Conservation (phyloP, 2,113 vertebrate species). For the Xyliphius kryptos region DNA sequence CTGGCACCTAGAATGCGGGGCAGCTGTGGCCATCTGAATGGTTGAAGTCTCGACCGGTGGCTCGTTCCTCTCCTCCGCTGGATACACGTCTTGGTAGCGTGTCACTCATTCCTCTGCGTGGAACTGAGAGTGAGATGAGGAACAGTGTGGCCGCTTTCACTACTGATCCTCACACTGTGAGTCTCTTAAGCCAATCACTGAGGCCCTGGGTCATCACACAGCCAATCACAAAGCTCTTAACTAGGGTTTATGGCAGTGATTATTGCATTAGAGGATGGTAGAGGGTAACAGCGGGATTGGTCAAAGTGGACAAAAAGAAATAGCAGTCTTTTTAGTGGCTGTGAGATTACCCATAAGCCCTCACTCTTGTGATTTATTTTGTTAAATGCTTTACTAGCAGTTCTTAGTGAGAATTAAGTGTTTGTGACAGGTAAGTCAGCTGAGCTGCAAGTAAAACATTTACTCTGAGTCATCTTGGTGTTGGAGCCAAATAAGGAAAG, state of each 20-base stretch:
- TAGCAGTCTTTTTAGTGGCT: background rate
- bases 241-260: background rate
- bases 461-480: too few species aligned
- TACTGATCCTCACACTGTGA: conserved; percentile 81
- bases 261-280: too few species aligned
- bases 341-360: conserved; percentile 37
- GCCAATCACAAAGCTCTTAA: conserved; percentile 28
- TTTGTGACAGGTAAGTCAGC: background rate
- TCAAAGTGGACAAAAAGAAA: too few species aligned
- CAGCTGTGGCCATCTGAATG: conserved; percentile 78
- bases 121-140: conserved; percentile 90
- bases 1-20: conserved; percentile 61
- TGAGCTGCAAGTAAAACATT: background rate
- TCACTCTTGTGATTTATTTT: conserved; percentile 28
- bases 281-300: background rate
- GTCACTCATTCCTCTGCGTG: conserved; percentile 86
- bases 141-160: conserved; percentile 86
- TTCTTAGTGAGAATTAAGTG: background rate
- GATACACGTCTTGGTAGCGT: conserved; percentile 81
- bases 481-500: too few species aligned
- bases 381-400: conserved; percentile 4
- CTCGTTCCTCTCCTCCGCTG: conserved; percentile 47
- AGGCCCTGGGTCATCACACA: conserved; percentile 42
- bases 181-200: conserved; percentile 62
- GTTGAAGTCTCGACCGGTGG: conserved; percentile 51